Percentiles rank a stretch among this genome's conserved stretches.
Conservation (phyloP, 2,797 vertebrate genomes). For the Pyrocephalus nanus region DNA sequence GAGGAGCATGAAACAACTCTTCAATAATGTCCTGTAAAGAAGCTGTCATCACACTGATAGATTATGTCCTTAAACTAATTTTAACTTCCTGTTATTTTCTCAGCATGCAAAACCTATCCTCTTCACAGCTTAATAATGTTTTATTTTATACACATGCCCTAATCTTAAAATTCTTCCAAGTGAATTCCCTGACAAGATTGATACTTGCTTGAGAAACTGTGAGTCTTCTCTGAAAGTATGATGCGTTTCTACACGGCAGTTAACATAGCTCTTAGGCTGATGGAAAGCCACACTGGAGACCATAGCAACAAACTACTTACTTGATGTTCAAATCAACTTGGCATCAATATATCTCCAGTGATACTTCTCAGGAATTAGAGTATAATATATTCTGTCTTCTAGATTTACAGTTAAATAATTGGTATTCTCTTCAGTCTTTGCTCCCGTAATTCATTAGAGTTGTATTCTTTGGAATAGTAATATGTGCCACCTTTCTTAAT, state of each 20-base stretch:
- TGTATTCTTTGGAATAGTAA: neutral
- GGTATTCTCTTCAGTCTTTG: neutral
- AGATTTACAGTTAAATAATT: neutral
- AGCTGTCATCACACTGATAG: neutral
- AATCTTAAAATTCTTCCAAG: neutral
- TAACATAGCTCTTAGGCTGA: neutral
- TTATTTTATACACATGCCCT: neutral
- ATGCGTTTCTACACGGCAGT: rapidly evolving
- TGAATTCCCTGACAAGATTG: neutral
- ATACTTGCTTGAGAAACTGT: neutral
- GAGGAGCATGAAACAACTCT: neutral
- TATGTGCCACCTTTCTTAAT: neutral
- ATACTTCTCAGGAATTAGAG: neutral
- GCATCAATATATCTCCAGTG: neutral
- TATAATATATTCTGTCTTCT: neutral
- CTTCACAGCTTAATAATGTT: neutral
- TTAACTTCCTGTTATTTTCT: neutral
- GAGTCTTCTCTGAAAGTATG: neutral
- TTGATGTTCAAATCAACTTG: neutral
- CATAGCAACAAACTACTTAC: neutral
- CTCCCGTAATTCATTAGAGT: neutral
- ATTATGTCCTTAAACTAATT: neutral
- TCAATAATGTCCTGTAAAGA: neutral
- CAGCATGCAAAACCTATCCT: neutral
- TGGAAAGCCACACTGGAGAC: neutral